Evolutionary conservation across 2,888 invertebrate species (phyloP), one percentile per base, ranked within the genome.

Genomic region (Plagiodera versicolora): DNA sequence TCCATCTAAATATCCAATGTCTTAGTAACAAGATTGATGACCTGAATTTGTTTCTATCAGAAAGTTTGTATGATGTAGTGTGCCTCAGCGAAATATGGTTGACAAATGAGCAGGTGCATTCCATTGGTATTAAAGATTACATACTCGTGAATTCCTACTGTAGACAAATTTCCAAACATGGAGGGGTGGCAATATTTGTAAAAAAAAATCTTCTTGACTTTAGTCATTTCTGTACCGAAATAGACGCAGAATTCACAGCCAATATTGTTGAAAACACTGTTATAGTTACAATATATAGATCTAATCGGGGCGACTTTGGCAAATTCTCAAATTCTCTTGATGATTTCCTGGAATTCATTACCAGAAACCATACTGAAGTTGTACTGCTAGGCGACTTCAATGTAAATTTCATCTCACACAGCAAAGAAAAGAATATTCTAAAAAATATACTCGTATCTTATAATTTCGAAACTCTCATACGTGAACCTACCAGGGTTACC

Each of bases 261-360:
- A 28, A 6, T 6, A 4, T 47, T 3, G 18, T 47, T 17, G 17
- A 47, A 47, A 47, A 47, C 18, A 17, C 18, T 47, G 47, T 47
- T 17, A 47, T 17, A 47, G 47, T 47, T n/a, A 47, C 47, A 47
- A 47, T 47, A 16, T 47, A 47, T 47, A 11, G 46, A 46, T 46
- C 46, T 11, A 46, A 47, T 6, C 47, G 47, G 16, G 47, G 47
- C 6, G 18, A 47, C 17, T 47, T 47, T 16, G 47, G 18, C 10
- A 47, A 17, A 47, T 47, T 47, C 18, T 47, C 47, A 47, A 47
- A 5, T 47, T 47, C 47, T 47, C 47, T 47, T 2, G 18, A 47
- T 18, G 18, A 47, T 47, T 19, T 18, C 8, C 11, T 47, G 18
- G 47, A 47, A 18, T 47, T 47, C 1, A 14, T 18, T 17, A 47